These are phyloP conservation scores for Gobionotothen gibberifrons DNA, from an alignment of 2,797 vertebrate genomes.

Conservation along the genomic window DNA sequence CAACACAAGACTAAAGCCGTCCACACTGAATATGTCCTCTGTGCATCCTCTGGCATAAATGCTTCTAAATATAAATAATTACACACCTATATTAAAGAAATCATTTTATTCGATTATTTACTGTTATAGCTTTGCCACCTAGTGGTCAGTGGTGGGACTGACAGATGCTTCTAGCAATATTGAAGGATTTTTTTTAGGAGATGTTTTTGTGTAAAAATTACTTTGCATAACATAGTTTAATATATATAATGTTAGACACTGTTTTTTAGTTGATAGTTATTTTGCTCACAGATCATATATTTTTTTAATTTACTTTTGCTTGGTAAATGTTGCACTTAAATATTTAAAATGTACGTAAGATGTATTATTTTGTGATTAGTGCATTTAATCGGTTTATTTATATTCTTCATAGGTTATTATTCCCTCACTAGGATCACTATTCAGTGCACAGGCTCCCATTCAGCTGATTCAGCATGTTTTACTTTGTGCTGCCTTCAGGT, in stretches of 20 bases:
- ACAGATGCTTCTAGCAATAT: background rate
- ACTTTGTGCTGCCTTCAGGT: slow-evolving; percentile 48
- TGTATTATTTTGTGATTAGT: background rate
- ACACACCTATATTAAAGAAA: background rate
- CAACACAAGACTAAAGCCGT: background rate
- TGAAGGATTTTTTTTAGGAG: background rate
- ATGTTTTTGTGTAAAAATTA: background rate
- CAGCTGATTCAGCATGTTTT: slow-evolving; percentile 77
- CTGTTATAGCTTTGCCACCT: slow-evolving; percentile 41
- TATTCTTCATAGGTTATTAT: background rate
- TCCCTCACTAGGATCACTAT: slow-evolving; percentile 5
- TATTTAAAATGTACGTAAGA: background rate
- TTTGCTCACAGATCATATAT: background rate
- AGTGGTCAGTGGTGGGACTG: slow-evolving; percentile 25
- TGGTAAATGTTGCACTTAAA: background rate
- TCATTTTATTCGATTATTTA: background rate
- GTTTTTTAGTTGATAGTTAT: background rate
- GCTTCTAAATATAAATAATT: slow-evolving; percentile 2
- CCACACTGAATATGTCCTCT: no score
- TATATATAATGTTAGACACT: no score
- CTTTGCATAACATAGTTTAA: no score
- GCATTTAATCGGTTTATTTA: background rate
- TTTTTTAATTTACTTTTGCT: background rate
- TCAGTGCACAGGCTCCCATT: slow-evolving; percentile 7
- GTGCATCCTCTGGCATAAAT: background rate